Evolutionary conservation across 2,888 invertebrate genomes (phyloP).

Genomic region (Tenodera sinensis): DNA sequence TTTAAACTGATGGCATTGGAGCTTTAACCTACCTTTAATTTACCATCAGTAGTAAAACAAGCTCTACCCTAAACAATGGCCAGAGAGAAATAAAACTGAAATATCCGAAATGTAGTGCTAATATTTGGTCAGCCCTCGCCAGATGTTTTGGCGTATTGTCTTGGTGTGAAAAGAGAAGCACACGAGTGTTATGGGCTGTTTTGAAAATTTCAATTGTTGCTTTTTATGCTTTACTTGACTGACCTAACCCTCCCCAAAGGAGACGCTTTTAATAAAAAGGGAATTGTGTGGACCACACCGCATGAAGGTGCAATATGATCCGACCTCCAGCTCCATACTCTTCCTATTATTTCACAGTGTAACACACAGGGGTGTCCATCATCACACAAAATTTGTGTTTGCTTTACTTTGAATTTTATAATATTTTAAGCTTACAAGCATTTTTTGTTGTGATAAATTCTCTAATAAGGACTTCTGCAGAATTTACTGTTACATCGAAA

Average conservation of each 20-base stretch:
- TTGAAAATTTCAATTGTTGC: not conserved
- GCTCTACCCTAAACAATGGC: too few relatives aligned
- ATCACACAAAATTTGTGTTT: not conserved
- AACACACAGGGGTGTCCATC: not conserved
- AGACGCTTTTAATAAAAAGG: not conserved
- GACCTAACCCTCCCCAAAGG: not conserved
- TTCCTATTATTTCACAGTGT: not conserved
- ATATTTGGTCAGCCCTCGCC: too few relatives aligned
- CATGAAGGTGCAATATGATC: slow-evolving; percentile 11
- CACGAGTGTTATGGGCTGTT: not conserved
- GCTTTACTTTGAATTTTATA: not conserved
- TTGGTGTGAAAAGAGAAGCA: not conserved
- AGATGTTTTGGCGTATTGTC: not conserved
- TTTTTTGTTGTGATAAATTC: too few relatives aligned
- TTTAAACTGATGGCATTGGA: too few relatives aligned
- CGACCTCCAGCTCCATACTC: not conserved
- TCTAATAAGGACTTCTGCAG: too few relatives aligned
- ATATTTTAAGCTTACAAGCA: too few relatives aligned
- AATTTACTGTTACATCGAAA: too few relatives aligned
- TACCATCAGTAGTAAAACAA: too few relatives aligned
- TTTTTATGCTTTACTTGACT: not conserved
- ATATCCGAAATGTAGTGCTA: too few relatives aligned
- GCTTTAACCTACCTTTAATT: too few relatives aligned
- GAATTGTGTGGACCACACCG: not conserved
- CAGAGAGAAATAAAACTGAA: too few relatives aligned